Evolutionary conservation across 2,113 vertebrate genomes (phyloP), one percentile per base, ranked within the genome.

Genomic region (Petroica traversi): DNA sequence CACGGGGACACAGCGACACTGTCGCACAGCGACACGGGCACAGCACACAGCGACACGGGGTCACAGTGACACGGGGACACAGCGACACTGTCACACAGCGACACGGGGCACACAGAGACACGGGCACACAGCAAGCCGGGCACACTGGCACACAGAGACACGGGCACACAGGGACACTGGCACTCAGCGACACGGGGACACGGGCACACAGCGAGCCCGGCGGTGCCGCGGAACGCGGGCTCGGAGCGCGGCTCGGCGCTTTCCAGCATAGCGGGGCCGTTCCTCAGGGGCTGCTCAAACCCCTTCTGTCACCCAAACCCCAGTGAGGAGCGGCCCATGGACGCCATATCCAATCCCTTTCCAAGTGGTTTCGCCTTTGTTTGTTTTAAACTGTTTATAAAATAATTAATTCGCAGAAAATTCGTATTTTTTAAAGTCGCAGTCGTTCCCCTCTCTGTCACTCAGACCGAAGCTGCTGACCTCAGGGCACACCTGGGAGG

Each of bases 111-210:
- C 28, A 16, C 8, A 3, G 16, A 6, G 31, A 26, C 61, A 41
- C 4, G 5, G 40, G 43, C 16, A 43, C 4, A 54, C 15, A 9
- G 34, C 15, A 22, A n/a, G 14, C 19, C 0, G 6, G 33, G 8
- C 24, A 28, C 3, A 8, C 7, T n/a, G 40, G 43, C 16, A 43
- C 4, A 54, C 15, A 9, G 34, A 24, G n/a, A n/a, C 20, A 26
- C 0, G 6, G 33, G 8, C 24, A 28, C 3, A 8, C 7, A 9
- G 55, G 3, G 9, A 40, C 28, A 14, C 0, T 2, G 67, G 8
- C 19, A 40, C 18, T 38, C 8, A 4, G 36, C 2, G 14, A 54
- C 8, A 71, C 4, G 4, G 40, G 17, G 10, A 54, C 15, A n/a
- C 0, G 1, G 38, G 8, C 5, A 25, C 29, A 14, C 4, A 14